Evolutionary conservation across 2,888 invertebrate species (phyloP), one percentile per base, ranked within the genome.

Genomic region (Dichetophora obliterata): DNA sequence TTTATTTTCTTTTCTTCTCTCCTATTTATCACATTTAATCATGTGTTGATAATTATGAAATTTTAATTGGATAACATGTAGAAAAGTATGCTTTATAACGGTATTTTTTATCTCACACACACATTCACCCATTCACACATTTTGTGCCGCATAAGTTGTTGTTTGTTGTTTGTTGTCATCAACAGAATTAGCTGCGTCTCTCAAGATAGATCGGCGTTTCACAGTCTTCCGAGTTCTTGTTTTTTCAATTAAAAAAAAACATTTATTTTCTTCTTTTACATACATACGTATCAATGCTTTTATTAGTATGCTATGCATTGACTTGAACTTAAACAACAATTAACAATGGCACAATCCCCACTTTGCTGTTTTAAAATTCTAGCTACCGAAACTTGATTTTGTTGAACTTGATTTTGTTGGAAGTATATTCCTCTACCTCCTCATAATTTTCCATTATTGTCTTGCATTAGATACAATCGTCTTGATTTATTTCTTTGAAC

Each of bases 1-100:
- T 43, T 43, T 43, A 11, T 43, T 43, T 43, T 43, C 37, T 37
- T 1, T 43, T 14, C 14, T 11, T 43, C 43, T 43, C 14, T 43
- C 2, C 14, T 43, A 11, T 43, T 43, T 14, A 37, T 8, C 37
- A 14, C 57, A 27, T 57, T 22, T 27, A 57, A 24, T 57, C 57
- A 57, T 57, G 57, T 48, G 68, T 8, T 22, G 50, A 22, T 68
- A 68, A 31, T 68, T 68, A 50, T 68, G 11, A 48, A 24, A 48
- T 22, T 50, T 68, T 50, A 68, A 68, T 68, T 68, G 50, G 68
- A 68, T 48, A 50, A 50, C 22, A 68, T 68, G 43, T 3, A 11
- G 1, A 43, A 43, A 43, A 43, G 11, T 43, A 43, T 43, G 68
- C 22, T 27, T 16, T 8, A 63, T 63, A 63, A 63, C 63, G 5